Base-by-base conservation (phyloP, 2,113 vertebrate genomes). In the Paratilapia polleni region DNA sequence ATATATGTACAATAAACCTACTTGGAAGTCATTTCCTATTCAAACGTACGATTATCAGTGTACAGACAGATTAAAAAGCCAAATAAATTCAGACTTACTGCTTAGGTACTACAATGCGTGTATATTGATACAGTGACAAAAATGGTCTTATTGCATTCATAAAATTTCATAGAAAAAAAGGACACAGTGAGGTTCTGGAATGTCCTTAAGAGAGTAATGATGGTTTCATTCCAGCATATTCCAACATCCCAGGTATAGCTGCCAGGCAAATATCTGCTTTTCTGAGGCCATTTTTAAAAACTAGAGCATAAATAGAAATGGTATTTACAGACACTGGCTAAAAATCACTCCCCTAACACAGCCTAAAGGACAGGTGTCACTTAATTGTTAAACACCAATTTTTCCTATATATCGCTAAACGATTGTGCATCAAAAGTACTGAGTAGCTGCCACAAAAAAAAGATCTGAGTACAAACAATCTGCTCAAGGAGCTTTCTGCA, bases 401-500 rank as follows among this genome's bases (percentile, higher is more conserved):
- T 58, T 24, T 17, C 26, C 43, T 8, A 59, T 76, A 58, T 64
- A 34, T 10, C 12, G 1, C 36, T 41, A 9, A 78, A 62, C 20
- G 26, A 43, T 68, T 81, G 61, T 80, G 80, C 80, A 82, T 84
- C 36, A 26, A 61, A 81, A 77, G 17, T 70, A 60, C 77, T 78
- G 47, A 64, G 43, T 89, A 94, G 92, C 92, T 92, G 92, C 89
- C 89, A 87, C 66, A 75, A 84, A 81, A 64, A 73, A 52, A 82
- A 64, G 75, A 77, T 20, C 20, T 4, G 19, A 86, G 78, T 63
- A 77, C 34, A 86, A 64, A 86, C 5, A 36, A 76, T 81, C 60
- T 34, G 84, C 74, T 49, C 52, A 7, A 31, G 11, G 47, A 82
- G 54, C 28, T 54, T 77, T 79, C 36, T 81, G 41, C 19, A 66